Percentiles rank a stretch among this genome's conserved stretches.
Conservation (phyloP, 2,797 vertebrate genomes). For the Notolabrus celidotus region DNA sequence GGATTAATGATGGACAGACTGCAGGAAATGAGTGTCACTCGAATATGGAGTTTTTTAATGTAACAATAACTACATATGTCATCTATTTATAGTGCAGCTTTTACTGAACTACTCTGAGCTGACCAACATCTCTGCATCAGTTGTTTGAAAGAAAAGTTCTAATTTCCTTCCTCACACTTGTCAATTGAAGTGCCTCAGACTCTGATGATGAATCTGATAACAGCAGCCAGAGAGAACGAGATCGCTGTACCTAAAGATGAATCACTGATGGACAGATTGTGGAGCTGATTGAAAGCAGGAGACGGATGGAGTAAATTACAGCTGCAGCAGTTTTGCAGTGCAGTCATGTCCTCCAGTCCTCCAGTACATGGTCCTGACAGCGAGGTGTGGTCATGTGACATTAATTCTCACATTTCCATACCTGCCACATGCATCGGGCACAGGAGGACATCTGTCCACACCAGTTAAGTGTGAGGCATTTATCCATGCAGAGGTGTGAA, state of each 20-base stretch:
- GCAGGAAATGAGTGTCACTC: neutral
- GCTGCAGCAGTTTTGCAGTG: slow-evolving; percentile 28
- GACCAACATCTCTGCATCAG: neutral
- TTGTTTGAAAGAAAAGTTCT: neutral
- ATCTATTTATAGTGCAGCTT: neutral
- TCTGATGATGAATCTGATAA: slow-evolving; percentile 40
- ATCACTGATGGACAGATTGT: slow-evolving; percentile 56
- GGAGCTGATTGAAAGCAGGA: slow-evolving; percentile 51
- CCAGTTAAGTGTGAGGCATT: slow-evolving; percentile 3
- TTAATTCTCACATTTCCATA: slow-evolving; percentile 60
- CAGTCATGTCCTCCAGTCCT: too few species aligned
- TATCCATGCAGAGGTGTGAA: slow-evolving; percentile 16
- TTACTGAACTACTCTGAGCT: neutral
- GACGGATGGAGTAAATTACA: slow-evolving; percentile 45
- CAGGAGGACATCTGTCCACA: slow-evolving; percentile 45
- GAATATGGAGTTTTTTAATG: slow-evolving; percentile 12
- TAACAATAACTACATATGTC: too few species aligned
- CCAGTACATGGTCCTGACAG: neutral
- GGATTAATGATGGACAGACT: slow-evolving; percentile 21
- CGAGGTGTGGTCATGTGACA: slow-evolving; percentile 41
- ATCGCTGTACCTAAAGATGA: slow-evolving; percentile 41
- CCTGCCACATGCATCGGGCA: slow-evolving; percentile 26
- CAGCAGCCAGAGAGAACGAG: neutral
- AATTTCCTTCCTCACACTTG: slow-evolving; percentile 20
- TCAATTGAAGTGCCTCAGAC: slow-evolving; percentile 32